phyloP scores from a whole-genome alignment of 2,797 vertebrate species.

The Nannoperca australis region DNA sequence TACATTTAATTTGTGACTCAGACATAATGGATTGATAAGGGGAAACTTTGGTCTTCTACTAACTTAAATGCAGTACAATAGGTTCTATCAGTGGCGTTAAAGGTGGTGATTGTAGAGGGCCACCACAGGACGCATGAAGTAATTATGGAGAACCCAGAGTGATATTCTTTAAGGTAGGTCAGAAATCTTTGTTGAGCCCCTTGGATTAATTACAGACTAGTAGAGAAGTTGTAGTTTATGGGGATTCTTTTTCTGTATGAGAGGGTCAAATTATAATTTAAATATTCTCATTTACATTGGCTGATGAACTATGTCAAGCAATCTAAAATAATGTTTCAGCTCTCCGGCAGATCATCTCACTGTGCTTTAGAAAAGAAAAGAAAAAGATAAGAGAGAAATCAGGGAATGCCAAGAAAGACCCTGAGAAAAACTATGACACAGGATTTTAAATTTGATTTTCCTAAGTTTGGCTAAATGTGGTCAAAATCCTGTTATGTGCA shows the following conservation, averaged over 20 bases:
- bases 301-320: constrained; percentile 8
- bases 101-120: background rate
- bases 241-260: constrained; percentile 15
- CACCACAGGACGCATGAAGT: background rate
- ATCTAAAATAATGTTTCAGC: constrained; percentile 48
- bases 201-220: background rate
- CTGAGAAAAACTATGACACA: constrained; percentile 72
- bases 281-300: constrained; percentile 7
- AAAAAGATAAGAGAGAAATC: constrained; percentile 38
- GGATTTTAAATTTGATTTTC: constrained; percentile 52
- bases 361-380: constrained; percentile 69
- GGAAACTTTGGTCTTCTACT: constrained; percentile 32
- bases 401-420: constrained; percentile 65
- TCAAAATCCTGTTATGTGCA: constrained; percentile 66
- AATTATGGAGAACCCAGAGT: constrained; percentile 1
- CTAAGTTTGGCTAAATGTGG: constrained; percentile 32
- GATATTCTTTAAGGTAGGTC: background rate
- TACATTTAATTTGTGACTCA: constrained; percentile 20
- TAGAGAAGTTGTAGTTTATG: background rate
- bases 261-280: constrained; percentile 6
- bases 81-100: constrained; percentile 1
- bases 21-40: background rate
- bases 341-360: constrained; percentile 43
- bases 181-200: background rate
- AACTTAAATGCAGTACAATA: constrained; percentile 22